Conservation (phyloP, 2,888 invertebrate species). For the Nezara viridula region DNA sequence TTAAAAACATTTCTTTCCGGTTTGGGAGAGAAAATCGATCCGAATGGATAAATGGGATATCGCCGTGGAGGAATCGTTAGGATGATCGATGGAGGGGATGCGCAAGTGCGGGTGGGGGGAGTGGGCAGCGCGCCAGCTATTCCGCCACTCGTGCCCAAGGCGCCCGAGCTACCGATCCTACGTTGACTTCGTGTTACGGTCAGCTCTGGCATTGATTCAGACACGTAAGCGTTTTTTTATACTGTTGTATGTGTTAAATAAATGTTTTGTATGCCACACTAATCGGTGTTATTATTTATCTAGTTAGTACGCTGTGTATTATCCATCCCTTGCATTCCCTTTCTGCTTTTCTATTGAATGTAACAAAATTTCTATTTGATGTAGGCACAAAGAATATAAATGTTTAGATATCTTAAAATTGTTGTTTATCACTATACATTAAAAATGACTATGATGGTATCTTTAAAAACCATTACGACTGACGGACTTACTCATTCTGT, state of each 20-base stretch:
- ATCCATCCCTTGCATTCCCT: slow-evolving; percentile 9
- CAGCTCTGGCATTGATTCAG: background rate
- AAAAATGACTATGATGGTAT: too few species aligned
- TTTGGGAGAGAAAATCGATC: background rate
- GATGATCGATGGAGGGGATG: background rate
- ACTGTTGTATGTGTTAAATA: slow-evolving; percentile 37
- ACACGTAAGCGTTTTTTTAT: slow-evolving; percentile 31
- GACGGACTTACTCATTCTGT: background rate
- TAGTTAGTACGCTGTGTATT: slow-evolving; percentile 12
- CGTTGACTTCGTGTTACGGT: background rate
- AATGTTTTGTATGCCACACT: slow-evolving; percentile 10
- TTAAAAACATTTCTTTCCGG: background rate
- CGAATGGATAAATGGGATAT: background rate
- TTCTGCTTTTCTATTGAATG: slow-evolving; percentile 26
- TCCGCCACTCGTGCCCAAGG: background rate
- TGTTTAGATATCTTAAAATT: background rate
- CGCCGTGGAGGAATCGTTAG: background rate
- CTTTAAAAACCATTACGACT: background rate
- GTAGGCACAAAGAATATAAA: background rate
- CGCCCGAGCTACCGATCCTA: background rate
- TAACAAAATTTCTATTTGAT: background rate
- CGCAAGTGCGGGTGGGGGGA: background rate
- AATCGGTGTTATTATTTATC: slow-evolving; percentile 22
- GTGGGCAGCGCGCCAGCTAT: background rate
- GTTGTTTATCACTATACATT: background rate